Evolutionary conservation across 1,140 invertebrate genomes (phyloP), one percentile per base, ranked within the genome.

Genomic region (Hirudo medicinalis): DNA sequence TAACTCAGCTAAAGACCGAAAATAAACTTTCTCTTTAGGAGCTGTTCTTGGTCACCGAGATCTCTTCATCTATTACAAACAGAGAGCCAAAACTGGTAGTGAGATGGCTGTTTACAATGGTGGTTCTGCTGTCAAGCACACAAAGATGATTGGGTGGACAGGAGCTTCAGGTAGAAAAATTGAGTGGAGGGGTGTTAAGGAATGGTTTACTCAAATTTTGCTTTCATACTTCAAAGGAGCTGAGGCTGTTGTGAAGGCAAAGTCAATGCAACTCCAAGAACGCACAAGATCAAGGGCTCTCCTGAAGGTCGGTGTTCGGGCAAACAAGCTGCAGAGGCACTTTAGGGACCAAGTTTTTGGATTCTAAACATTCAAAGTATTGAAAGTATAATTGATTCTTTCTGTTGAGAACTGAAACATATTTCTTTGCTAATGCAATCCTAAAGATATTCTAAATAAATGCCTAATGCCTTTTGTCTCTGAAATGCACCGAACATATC

Each of bases 21-120:
- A 36, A 3, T 36, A 36, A 36, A 36, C 32, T 73, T 71, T 54
- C 54, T 69, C 74, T 66, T 92, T 91, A 25, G 94, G 94, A 43
- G 86, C 88, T 19, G 86, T 87, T 17, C 88, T 98, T 75, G 94
- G 94, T 0, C 94, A 98, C 81, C 85, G 94, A 71, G 91, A 91
- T 3, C 82, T 98, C 8, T 85, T 91, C 83, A 86, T 87, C 79
- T 88, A 87, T 78, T 88, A 87, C 78, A 83, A 80, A 80, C 83
- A 83, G 76, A 82, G 81, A 71, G 74, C 82, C 20, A 78, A 77
- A 20, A 79, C 77, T 5, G 70, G 76, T 49, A 75, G 74, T 11
- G 68, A 73, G 29, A 74, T 74, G 29, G 70, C 71, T 27, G 74
- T 74, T 55, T 77, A 74, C 25, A 77, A 73, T 69, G 66, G 54